These are phyloP conservation scores for Zele albiditarsus DNA, from an alignment of 2,888 invertebrate genomes.

Conservation along the genomic window DNA sequence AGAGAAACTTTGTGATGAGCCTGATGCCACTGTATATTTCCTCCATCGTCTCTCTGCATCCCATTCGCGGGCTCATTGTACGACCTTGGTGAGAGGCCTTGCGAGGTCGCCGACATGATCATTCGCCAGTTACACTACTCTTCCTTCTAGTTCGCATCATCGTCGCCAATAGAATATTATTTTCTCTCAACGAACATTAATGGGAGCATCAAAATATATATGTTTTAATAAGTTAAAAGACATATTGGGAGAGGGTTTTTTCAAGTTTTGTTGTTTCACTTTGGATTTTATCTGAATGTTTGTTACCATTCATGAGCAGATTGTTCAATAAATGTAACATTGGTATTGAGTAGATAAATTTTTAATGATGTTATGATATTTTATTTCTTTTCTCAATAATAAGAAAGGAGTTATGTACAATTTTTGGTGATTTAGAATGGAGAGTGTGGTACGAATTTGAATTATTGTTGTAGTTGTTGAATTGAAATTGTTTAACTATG, in stretches of 20 bases:
- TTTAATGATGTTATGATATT: too few species aligned
- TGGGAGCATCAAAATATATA: neutral
- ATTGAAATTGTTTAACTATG: too few species aligned
- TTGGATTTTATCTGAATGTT: too few species aligned
- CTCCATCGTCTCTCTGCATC: neutral
- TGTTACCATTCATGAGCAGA: too few species aligned
- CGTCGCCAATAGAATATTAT: constrained; percentile 34
- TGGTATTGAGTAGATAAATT: too few species aligned
- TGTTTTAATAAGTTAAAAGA: neutral
- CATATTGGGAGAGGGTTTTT: neutral
- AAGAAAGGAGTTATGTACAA: too few species aligned
- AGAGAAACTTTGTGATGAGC: neutral
- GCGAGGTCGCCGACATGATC: constrained; percentile 71
- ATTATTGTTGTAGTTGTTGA: too few species aligned
- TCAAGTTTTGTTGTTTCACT: neutral
- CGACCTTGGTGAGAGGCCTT: constrained; percentile 71
- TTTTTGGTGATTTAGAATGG: too few species aligned
- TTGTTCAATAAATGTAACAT: too few species aligned
- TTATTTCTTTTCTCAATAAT: too few species aligned
- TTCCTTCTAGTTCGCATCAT: constrained; percentile 10
- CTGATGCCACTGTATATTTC: neutral
- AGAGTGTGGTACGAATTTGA: too few species aligned
- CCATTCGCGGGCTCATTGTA: constrained; percentile 64
- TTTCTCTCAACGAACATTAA: constrained; percentile 25
- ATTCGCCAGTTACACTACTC: constrained; percentile 41